Percentiles rank a stretch among this genome's conserved stretches.
Conservation (phyloP, 2,888 invertebrate genomes). For the Morinoia aosen region DNA sequence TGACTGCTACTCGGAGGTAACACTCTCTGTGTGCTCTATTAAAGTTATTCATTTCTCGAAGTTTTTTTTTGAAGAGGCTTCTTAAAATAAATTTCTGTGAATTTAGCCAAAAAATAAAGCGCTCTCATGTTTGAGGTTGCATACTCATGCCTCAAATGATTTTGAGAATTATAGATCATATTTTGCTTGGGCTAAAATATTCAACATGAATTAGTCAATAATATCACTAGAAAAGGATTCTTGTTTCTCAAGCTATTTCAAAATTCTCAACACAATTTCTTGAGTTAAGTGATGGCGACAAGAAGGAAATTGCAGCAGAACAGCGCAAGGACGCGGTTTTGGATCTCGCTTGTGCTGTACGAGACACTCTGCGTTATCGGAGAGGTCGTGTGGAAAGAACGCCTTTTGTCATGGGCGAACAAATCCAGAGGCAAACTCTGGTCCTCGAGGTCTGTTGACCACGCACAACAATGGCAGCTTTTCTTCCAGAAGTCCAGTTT, state of each 20-base stretch:
- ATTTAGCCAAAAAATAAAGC: no score
- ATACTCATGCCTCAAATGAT: not conserved
- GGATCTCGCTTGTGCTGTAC: not conserved
- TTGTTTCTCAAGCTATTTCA: not conserved
- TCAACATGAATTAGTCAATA: not conserved
- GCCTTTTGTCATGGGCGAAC: constrained; percentile 20
- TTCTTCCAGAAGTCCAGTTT: not conserved
- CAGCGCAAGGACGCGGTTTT: not conserved
- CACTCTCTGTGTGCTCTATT: no score
- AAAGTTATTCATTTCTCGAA: no score
- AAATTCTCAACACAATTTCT: not conserved
- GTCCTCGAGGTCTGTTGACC: not conserved
- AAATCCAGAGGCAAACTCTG: constrained; percentile 5
- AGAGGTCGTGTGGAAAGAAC: constrained; percentile 27
- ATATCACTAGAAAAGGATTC: not conserved
- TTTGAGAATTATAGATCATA: not conserved
- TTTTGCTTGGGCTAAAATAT: not conserved
- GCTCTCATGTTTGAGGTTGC: not conserved
- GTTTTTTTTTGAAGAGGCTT: no score
- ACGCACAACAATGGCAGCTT: constrained; percentile 28
- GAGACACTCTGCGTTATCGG: constrained; percentile 7
- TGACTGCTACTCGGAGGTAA: no score
- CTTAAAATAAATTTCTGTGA: no score
- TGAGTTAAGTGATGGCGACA: not conserved
- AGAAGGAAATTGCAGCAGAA: not conserved